Percentiles rank a stretch among this genome's conserved stretches.
These are phyloP conservation scores for Pomatorhinus ruficollis DNA, from an alignment of 2,113 vertebrate species.

Conservation along the genomic window DNA sequence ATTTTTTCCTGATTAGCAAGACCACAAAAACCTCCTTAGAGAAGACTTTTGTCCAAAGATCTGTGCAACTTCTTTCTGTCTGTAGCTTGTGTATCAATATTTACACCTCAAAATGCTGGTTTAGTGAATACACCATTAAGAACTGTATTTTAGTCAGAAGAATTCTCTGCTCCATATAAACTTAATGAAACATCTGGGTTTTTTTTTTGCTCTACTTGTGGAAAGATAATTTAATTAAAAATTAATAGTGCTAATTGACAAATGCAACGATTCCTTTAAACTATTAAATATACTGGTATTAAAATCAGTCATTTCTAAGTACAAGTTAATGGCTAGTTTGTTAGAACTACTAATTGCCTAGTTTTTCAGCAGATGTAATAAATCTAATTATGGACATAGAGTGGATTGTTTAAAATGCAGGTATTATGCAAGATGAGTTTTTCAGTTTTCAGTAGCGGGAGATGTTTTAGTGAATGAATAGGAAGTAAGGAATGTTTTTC, in stretches of 20 bases:
- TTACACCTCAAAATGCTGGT: not conserved
- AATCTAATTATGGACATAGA: not conserved
- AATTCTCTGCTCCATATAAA: not conserved
- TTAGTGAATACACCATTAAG: not conserved
- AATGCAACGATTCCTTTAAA: not conserved
- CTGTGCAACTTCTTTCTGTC: not conserved
- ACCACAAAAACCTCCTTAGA: not conserved
- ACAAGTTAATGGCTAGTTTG: not conserved
- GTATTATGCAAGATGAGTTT: not conserved
- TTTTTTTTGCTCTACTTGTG: not conserved
- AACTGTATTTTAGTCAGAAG: not conserved
- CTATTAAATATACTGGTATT: not conserved
- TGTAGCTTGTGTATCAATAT: not conserved
- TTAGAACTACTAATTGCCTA: not conserved
- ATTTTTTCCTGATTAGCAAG: conserved; percentile 16
- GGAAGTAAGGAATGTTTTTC: not conserved
- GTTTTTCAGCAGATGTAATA: not conserved
- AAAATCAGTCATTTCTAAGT: not conserved
- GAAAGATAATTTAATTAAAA: not conserved
- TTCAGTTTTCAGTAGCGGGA: not conserved
- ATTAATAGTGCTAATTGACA: not conserved
- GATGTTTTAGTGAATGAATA: not conserved
- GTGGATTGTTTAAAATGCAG: not conserved
- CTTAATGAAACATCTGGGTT: not conserved
- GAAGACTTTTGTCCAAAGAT: not conserved